Evolutionary conservation across 2,113 vertebrate genomes (phyloP), one percentile per base, ranked within the genome.

Genomic region (Psilopsiagon aurifrons): DNA sequence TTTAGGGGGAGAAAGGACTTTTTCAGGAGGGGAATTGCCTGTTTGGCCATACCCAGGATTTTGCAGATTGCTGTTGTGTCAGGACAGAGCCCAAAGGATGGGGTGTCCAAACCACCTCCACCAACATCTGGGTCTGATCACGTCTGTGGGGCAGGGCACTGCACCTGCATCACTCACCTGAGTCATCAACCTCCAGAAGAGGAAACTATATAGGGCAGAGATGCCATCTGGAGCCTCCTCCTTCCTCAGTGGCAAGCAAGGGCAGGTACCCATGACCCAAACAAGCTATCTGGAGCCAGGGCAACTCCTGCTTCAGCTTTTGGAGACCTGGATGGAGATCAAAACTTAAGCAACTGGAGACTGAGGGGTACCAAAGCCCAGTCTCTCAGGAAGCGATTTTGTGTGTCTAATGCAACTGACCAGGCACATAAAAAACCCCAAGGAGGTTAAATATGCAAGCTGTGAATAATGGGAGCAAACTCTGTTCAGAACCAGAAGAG

Each of bases 151-250:
- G 64, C 64, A 68, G 71, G 63, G 93, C 78, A n/a, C 47, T 35
- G 82, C 82, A 73, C 67, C 82, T 92, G 85, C 88, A 57, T 3
- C 35, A 7, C 83, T 73, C 71, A 17, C 57, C 78, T 55, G 83
- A 90, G 80, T 79, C 86, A 83, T 49, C 76, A 63, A 4, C 67
- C 83, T 90, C 37, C 88, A 78, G 49, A 83, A 51, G 20, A 90
- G 88, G 69, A 90, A 92, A 41, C 76, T 71, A n/a, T 47, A 44
- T 4, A 62, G 69, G 69, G 83, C 77, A 92, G 41, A 94, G 94
- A 82, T 91, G 93, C 83, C 83, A 71, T 81, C 86, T 41, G 57
- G 43, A 86, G 77, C 54, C 70, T 75, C 69, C 80, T 94, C 77
- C 69, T 86, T 78, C 83, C 86, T 46, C 17, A 2, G 77, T 17